Conservation (phyloP, 1,140 invertebrate genomes). For the Aphelinus atriplicis region DNA sequence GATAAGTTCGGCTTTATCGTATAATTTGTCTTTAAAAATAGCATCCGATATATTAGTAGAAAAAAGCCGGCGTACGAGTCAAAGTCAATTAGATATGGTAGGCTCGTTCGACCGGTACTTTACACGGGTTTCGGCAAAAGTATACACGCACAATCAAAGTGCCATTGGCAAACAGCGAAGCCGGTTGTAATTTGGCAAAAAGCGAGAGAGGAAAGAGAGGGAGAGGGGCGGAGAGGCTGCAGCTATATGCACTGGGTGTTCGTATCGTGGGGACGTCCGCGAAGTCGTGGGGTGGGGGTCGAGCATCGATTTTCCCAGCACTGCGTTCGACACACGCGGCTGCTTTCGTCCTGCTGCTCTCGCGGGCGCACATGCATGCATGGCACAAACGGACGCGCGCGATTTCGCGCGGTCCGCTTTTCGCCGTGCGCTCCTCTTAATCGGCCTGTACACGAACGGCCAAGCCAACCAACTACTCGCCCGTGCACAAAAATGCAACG, state of each 20-base stretch:
- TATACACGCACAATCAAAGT: constrained; percentile 21
- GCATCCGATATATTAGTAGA: no score
- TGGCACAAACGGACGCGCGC: neutral
- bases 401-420: neutral
- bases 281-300: neutral
- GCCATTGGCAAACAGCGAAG: constrained; percentile 23
- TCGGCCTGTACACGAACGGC: no score
- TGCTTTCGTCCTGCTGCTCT: neutral
- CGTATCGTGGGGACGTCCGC: neutral
- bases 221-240: neutral
- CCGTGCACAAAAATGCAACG: no score
- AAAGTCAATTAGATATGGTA: constrained; percentile 14
- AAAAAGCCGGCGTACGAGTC: no score
- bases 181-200: constrained; percentile 23
- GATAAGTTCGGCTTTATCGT: no score
- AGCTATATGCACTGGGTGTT: neutral
- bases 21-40: no score
- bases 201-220: neutral
- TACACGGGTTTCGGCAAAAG: constrained; percentile 11
- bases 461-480: no score
- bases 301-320: constrained; percentile 19
- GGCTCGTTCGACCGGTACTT: neutral
- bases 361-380: no score
- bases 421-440: no score
- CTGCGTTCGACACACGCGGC: constrained; percentile 14